Base-by-base conservation (phyloP, 2,797 vertebrate species). In the Aldrovandia affinis region DNA sequence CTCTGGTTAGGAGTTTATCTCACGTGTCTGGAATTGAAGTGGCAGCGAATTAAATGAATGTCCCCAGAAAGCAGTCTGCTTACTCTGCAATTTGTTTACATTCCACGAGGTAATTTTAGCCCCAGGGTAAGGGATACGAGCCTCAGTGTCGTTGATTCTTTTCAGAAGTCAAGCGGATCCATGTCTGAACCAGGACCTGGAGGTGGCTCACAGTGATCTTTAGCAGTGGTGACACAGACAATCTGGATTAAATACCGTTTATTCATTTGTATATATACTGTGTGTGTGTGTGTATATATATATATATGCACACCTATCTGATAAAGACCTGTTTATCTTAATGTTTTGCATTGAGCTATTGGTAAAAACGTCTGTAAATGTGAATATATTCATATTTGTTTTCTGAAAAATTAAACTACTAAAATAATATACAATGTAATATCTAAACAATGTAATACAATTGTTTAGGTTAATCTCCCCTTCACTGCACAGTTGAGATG, bases 51-150 rank as follows among this genome's bases (percentile, higher is more conserved):
- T 1, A 77, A 86, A 83, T 81, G 18, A 90, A 89, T 86, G 90
- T 87, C 89, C 85, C 89, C 88, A 92, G 91, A 92, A 89, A 92
- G 88, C 87, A 9, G 88, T 89, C 91, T 91, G 94, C 94, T 95
- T 94, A 94, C 92, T 94, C 93, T 25, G 92, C 93, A 93, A 90
- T 93, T 89, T 96, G 94, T 95, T 96, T 96, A 95, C 94, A 96
- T 95, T 96, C 94, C 93, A 92, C 86, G 88, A 89, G 91, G 94
- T 95, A 94, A 94, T 94, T 95, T 94, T 95, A 94, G 92, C 93
- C 92, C 91, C 91, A 86, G 87, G 89, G 88, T 61, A 89, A 86
- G 30, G 86, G 88, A 85, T 86, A 92, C 89, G 75, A 84, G 89
- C 89, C 83, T 78, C 85, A 89, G 90, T 92, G 92, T 93, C 90